phyloP scores from a whole-genome alignment of 2,888 invertebrate species.

The Callyntrura sp. region DNA sequence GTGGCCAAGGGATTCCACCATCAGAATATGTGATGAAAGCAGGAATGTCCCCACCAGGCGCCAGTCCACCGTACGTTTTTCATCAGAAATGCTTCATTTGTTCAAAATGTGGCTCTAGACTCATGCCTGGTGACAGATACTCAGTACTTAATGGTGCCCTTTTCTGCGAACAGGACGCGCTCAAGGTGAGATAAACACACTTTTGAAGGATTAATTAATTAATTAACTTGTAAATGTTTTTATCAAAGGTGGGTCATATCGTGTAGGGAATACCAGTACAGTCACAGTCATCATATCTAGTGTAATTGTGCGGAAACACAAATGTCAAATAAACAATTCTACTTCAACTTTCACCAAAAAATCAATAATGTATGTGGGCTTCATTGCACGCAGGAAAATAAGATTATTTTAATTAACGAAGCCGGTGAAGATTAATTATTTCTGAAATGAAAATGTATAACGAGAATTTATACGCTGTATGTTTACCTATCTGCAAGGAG shows the following conservation, averaged over 20 bases:
- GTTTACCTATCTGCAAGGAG: too few species aligned
- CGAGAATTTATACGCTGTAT: too few species aligned
- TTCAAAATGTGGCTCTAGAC: constrained; percentile 95
- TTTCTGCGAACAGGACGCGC: constrained; percentile 98
- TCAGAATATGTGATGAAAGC: constrained; percentile 97
- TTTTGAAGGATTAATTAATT: constrained; percentile 5
- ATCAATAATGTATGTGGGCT: constrained; percentile 13
- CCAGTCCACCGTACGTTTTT: constrained; percentile 90
- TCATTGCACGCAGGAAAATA: not conserved
- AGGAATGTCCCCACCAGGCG: constrained; percentile 86
- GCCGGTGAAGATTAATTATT: constrained; percentile 35
- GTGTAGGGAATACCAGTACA: not conserved
- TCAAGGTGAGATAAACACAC: constrained; percentile 88
- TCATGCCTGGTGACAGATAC: constrained; percentile 97
- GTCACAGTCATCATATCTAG: not conserved
- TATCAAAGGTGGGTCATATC: not conserved
- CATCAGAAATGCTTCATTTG: constrained; percentile 98
- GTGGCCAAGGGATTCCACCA: constrained; percentile 96
- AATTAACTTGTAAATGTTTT: not conserved
- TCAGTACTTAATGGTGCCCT: constrained; percentile 95
- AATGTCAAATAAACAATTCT: not conserved
- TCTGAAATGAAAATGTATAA: constrained; percentile 5
- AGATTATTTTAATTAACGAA: constrained; percentile 7
- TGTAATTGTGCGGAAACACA: not conserved
- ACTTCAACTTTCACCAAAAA: not conserved